Conservation (phyloP, 2,888 invertebrate genomes). For the Adineta ricciae region DNA sequence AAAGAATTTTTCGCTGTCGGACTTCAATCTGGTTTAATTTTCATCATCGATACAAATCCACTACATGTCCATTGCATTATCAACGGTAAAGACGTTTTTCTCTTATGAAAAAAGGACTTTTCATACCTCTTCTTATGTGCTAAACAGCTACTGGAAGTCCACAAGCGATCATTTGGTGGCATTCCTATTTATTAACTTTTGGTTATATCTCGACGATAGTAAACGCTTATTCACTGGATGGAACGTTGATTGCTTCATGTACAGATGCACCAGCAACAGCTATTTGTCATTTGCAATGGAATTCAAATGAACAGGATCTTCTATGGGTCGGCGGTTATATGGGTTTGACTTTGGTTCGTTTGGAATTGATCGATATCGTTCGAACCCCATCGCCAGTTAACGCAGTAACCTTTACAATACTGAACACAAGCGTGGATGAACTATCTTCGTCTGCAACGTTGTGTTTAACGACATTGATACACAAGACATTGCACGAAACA, state of each 20-base stretch:
- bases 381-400: background rate
- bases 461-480: background rate
- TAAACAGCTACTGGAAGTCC: background rate
- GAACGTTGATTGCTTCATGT: background rate
- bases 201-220: background rate
- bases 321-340: background rate
- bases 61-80: background rate
- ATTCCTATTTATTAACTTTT: background rate
- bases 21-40: background rate
- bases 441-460: background rate
- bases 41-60: slow-evolving; percentile 2
- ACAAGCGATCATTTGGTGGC: background rate
- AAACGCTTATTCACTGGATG: background rate
- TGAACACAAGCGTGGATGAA: background rate
- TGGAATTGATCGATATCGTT: background rate
- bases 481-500: background rate
- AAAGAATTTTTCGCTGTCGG: background rate
- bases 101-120: background rate
- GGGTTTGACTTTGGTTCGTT: background rate
- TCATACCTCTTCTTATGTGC: background rate
- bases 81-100: no score
- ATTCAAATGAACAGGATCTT: background rate
- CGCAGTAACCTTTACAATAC: background rate
- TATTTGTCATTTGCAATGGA: slow-evolving; percentile 5
- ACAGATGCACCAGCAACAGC: background rate